These are phyloP conservation scores for Progne subis DNA, from an alignment of 2,113 vertebrate genomes.

Conservation along the genomic window DNA sequence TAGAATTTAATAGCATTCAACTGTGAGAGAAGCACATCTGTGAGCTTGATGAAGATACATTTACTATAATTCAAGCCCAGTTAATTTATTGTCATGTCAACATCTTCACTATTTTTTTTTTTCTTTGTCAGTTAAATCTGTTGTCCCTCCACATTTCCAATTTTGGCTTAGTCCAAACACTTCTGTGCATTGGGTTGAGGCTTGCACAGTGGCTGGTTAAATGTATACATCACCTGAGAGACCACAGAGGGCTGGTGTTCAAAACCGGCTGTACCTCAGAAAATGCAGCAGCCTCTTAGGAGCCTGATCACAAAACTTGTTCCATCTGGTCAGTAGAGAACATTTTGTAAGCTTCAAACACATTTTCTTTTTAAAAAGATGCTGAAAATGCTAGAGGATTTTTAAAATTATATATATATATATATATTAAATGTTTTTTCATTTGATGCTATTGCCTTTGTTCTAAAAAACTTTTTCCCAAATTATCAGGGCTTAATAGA, in stretches of 20 bases:
- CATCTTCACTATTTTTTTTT: not conserved
- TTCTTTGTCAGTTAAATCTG: not conserved
- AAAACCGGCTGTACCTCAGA: not conserved
- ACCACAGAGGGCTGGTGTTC: not conserved
- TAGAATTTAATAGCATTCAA: not conserved
- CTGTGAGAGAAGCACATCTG: not conserved
- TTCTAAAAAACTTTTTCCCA: not conserved
- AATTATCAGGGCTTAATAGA: not conserved
- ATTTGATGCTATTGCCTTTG: not conserved
- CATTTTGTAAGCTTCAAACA: not conserved
- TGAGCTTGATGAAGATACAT: not conserved
- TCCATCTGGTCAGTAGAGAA: not conserved
- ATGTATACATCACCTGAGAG: not conserved
- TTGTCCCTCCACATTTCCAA: not conserved
- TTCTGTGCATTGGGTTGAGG: not conserved
- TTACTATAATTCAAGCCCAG: not conserved
- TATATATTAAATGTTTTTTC: not conserved
- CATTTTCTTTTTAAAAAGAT: not conserved
- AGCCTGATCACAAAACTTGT: not conserved
- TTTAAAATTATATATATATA: too few relatives aligned
- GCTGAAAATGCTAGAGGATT: not conserved
- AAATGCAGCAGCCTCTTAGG: not conserved
- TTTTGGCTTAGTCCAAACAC: not conserved
- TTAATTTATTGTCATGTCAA: not conserved
- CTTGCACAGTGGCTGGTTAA: not conserved